Conservation (phyloP, 2,113 vertebrate genomes). For the Aviceda subcristata region DNA sequence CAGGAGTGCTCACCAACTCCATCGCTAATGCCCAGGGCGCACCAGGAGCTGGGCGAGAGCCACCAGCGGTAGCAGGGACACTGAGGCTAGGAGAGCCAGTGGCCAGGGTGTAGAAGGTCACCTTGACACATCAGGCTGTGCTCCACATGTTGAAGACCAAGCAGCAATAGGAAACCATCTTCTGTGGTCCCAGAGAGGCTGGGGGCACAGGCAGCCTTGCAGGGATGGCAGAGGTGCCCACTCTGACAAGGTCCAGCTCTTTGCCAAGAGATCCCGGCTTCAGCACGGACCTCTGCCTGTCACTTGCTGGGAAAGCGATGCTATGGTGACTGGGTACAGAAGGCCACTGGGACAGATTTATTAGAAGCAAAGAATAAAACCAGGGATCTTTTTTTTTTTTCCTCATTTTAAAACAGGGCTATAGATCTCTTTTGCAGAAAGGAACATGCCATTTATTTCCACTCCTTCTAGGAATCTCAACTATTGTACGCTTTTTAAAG, state of each 20-base stretch:
- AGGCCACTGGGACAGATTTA: neutral
- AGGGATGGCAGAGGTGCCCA: neutral
- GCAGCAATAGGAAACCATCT: neutral
- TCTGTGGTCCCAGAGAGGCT: neutral
- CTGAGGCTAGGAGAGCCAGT: neutral
- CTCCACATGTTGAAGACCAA: neutral
- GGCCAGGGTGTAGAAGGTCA: neutral
- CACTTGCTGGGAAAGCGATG: neutral
- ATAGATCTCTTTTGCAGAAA: slow-evolving; percentile 26
- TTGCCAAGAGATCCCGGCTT: neutral
- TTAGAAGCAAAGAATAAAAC: neutral
- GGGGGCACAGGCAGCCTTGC: accelerated
- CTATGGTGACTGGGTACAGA: neutral
- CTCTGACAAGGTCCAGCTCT: neutral
- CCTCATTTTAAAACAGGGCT: neutral
- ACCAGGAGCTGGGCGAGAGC: neutral
- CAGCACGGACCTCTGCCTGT: neutral
- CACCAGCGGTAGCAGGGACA: neutral
- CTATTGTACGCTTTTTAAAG: slow-evolving; percentile 70
- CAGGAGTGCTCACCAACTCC: neutral
- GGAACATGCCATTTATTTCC: slow-evolving; percentile 53
- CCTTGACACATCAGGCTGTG: neutral
- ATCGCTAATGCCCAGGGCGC: neutral
- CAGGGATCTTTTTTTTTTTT: neutral
- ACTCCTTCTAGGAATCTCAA: slow-evolving; percentile 67